Percentiles rank a stretch among this genome's conserved stretches.
These are phyloP conservation scores for Dynastes hyllus DNA, from an alignment of 2,888 invertebrate genomes.

Conservation along the genomic window DNA sequence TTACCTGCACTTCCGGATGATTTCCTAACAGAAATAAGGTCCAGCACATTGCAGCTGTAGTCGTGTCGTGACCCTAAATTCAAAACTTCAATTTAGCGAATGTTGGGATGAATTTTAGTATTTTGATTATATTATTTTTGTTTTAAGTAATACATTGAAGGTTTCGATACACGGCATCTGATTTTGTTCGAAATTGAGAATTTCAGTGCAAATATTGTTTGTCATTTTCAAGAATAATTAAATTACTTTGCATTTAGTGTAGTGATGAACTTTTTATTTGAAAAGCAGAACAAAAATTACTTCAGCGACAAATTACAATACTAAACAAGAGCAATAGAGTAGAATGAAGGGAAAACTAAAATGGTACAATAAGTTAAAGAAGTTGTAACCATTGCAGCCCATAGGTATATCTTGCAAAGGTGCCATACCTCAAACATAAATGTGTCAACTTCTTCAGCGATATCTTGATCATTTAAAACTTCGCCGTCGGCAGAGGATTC, in stretches of 20 bases:
- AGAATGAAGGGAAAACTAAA: too few species aligned
- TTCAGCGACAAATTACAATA: too few species aligned
- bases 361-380: too few species aligned
- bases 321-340: too few species aligned
- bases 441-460: slow-evolving; percentile 44
- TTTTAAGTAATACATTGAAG: background rate
- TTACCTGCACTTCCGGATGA: slow-evolving; percentile 47
- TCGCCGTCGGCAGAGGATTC: slow-evolving; percentile 19
- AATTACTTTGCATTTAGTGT: too few species aligned
- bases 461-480: slow-evolving; percentile 21
- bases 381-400: too few species aligned
- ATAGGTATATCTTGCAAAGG: background rate
- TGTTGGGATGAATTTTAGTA: too few species aligned
- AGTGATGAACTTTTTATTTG: too few species aligned
- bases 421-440: slow-evolving; percentile 58
- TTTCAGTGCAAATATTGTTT: too few species aligned
- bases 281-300: too few species aligned
- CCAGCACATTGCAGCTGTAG: slow-evolving; percentile 63
- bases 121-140: background rate
- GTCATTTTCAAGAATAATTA: too few species aligned
- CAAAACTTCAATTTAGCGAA: background rate
- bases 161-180: background rate
- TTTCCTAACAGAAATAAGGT: slow-evolving; percentile 60
- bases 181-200: too few species aligned
- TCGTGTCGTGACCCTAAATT: slow-evolving; percentile 63